phyloP scores from a whole-genome alignment of 2,113 vertebrate species.

The Cochlearius cochlearius region DNA sequence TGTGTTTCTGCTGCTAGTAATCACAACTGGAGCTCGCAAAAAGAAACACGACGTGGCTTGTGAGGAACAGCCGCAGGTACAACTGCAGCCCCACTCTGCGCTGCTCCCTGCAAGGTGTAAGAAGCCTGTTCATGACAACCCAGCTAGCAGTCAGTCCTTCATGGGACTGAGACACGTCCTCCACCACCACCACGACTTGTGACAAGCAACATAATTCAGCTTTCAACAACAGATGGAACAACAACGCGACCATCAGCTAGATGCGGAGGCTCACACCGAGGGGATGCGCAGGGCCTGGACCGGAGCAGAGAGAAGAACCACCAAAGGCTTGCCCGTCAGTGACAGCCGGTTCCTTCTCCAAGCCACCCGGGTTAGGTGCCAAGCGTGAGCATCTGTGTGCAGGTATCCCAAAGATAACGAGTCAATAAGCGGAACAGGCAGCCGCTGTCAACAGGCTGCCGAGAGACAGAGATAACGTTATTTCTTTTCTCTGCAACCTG shows the following conservation, averaged over 20 bases:
- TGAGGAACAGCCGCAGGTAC: not conserved
- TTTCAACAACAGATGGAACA: not conserved
- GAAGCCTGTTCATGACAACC: not conserved
- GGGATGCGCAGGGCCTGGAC: not conserved
- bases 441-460: not conserved
- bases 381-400: rapidly evolving
- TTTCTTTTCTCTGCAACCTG: not conserved
- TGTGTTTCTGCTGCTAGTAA: too few species aligned
- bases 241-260: rapidly evolving
- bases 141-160: not conserved
- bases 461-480: not conserved
- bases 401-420: rapidly evolving
- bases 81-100: too few species aligned
- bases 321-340: not conserved
- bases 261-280: rapidly evolving
- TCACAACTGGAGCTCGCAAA: rapidly evolving
- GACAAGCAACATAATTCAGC: not conserved
- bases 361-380: not conserved
- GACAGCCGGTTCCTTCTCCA: not conserved
- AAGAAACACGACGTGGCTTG: rapidly evolving
- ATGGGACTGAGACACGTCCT: not conserved
- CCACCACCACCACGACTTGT: not conserved
- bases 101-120: not conserved
- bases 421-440: not conserved
- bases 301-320: not conserved